Conservation (phyloP, 2,113 vertebrate species). For the Calonectris borealis region DNA sequence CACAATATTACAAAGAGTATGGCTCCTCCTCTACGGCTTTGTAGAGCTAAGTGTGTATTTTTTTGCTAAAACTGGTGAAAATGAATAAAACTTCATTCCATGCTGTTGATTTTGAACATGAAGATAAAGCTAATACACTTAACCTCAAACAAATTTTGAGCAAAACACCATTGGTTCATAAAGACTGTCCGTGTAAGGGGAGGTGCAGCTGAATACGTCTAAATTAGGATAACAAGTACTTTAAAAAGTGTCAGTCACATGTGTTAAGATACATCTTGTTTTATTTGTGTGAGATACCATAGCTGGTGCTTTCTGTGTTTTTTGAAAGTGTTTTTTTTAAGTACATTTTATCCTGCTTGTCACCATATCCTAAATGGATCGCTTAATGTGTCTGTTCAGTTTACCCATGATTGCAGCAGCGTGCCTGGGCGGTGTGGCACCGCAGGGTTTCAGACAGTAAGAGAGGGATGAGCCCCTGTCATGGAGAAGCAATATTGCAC, state of each 20-base stretch:
- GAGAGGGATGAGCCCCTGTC: background rate
- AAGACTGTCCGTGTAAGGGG: background rate
- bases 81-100: background rate
- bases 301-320: background rate
- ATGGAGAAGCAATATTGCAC: background rate
- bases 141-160: background rate
- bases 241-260: background rate
- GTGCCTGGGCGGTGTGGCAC: fast-evolving
- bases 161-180: background rate
- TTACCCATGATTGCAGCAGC: background rate
- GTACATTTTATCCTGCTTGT: background rate
- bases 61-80: background rate
- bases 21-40: background rate
- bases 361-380: background rate
- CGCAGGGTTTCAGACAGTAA: background rate
- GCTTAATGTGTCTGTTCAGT: background rate
- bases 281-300: background rate
- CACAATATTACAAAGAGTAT: background rate
- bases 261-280: background rate
- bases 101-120: background rate
- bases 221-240: background rate
- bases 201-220: background rate
- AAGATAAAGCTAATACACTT: background rate
- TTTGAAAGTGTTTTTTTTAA: fast-evolving
- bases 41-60: background rate